Evolutionary conservation across 1,140 invertebrate genomes (phyloP), one percentile per base, ranked within the genome.

Genomic region (Bombus vancouverensis): DNA sequence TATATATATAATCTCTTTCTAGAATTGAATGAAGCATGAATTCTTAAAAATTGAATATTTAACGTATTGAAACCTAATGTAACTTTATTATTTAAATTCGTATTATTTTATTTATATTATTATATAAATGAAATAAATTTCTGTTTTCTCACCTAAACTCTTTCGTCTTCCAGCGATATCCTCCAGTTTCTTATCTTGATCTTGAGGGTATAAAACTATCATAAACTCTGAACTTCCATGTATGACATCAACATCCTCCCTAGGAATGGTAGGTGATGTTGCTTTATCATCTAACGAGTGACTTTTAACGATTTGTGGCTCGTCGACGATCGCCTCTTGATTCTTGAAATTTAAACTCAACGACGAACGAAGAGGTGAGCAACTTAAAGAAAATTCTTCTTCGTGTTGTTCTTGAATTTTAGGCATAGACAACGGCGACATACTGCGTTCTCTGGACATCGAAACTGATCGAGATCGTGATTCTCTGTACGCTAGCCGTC

Each of bases 211-310:
- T 9, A 98, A 94, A 53, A 98, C 97, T 59, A 98, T 93, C 97
- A 98, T 97, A 87, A 98, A 97, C 92, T 98, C 97, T 39, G 97
- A 97, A 91, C 96, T 97, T 32, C 95, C 96, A 37, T 95, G 94
- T 18, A 95, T 81, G 39, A 90, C 92, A 6, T 93, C 92, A 28
- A 94, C 91, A 32, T 92, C 80, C 1, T 94, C 92, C n/a, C 85
- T 80, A 0, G 87, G 80, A 0, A 87, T 66, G 15, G 18, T 15
- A 0, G 80, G 79, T 3, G 74, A 87, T 44, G 74, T 37, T 6
- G 39, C 15, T 15, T 77, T 83, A 1, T 87, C 75, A 2, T 86
- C 80, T 13, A 83, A 37, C 4, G 57, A 42, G 22, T 39, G 76
- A n/a, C 44, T 86, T 18, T 65, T 81, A 4, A 70, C 13, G 12